phyloP scores from a whole-genome alignment of 2,797 vertebrate genomes.

The Sebastes hubbsi region DNA sequence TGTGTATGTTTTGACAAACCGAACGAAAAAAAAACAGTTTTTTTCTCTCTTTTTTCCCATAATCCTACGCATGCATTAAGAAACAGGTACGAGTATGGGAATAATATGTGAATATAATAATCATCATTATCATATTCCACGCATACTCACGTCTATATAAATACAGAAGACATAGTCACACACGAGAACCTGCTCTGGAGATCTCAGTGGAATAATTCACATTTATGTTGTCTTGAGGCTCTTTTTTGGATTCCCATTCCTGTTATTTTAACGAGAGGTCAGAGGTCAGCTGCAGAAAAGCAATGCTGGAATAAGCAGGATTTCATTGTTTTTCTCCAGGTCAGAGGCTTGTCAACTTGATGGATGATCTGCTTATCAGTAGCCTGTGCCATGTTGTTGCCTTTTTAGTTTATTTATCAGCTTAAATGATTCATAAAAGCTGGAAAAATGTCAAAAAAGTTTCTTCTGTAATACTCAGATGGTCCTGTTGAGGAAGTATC shows the following conservation, averaged over 20 bases:
- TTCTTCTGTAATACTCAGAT: background rate
- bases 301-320: background rate
- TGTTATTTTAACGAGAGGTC: background rate
- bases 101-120: background rate
- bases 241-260: background rate
- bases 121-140: background rate
- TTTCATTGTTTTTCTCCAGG: background rate
- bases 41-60: background rate
- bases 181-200: background rate
- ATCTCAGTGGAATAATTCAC: background rate
- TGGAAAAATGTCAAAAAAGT: background rate
- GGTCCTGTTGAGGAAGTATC: background rate
- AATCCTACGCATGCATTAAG: background rate
- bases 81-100: background rate
- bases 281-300: background rate
- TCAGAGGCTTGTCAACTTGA: background rate
- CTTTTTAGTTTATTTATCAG: background rate
- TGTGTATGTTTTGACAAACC: background rate
- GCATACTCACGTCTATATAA: background rate
- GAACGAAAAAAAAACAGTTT: background rate
- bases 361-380: background rate
- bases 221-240: background rate
- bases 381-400: background rate
- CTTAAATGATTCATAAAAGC: background rate
- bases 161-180: background rate